Conservation (phyloP, 1,140 invertebrate species). For the Centruroides sculpturatus region DNA sequence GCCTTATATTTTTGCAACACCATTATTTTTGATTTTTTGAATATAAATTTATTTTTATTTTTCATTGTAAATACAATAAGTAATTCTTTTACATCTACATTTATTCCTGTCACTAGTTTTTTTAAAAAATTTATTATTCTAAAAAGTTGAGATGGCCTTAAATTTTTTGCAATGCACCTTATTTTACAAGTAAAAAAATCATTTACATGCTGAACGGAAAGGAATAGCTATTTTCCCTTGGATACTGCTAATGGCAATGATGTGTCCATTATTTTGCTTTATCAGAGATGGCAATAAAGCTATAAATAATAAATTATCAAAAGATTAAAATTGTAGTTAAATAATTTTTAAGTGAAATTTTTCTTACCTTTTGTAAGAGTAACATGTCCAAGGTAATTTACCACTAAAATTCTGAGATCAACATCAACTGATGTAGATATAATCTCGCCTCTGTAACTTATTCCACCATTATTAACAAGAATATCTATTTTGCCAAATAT, state of each 20-base stretch:
- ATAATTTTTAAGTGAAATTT: neutral
- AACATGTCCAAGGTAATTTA: conserved; percentile 89
- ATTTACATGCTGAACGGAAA: conserved; percentile 37
- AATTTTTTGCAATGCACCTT: no score
- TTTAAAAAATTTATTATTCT: no score
- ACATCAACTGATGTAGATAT: conserved; percentile 64
- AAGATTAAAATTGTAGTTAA: conserved; percentile 2
- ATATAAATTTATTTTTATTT: no score
- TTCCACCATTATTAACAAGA: conserved; percentile 83
- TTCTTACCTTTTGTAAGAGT: conserved; percentile 72
- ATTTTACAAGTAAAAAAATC: neutral
- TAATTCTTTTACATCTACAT: no score
- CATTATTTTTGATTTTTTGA: no score
- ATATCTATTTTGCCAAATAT: conserved; percentile 65
- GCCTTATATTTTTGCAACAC: no score
- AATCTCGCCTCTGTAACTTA: conserved; percentile 57
- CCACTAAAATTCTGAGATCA: conserved; percentile 72
- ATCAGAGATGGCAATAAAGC: conserved; percentile 72
- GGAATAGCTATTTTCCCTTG: conserved; percentile 85
- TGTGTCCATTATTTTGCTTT: conserved; percentile 54
- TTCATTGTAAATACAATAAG: no score
- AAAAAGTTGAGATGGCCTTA: no score
- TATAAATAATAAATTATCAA: conserved; percentile 31
- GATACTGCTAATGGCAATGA: conserved; percentile 82
- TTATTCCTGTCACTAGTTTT: no score